Base-by-base conservation (phyloP, 2,888 invertebrate genomes). In the Morinoia aosen region DNA sequence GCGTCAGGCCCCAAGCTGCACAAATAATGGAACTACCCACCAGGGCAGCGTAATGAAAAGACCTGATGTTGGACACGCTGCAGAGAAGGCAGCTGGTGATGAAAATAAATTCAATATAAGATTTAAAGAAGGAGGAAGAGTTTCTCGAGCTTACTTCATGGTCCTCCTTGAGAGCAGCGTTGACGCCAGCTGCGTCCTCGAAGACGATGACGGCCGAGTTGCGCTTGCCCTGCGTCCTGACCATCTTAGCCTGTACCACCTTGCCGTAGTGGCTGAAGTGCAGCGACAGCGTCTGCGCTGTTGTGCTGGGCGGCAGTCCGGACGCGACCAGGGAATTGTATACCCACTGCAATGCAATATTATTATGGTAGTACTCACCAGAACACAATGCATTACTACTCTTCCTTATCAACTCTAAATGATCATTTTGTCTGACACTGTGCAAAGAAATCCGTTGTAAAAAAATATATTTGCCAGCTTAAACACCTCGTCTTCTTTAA, bases 241-340 rank as follows among this genome's bases (percentile, higher is more conserved):
- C 14, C 19, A 93, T 90, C 48, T 14, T 33, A 11, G 57, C 93
- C 19, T 33, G 8, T 0, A 33, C 25, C 12, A 93, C 93, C 57
- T 93, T 57, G 33, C 93, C 93, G 57, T 93, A 93, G 93, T 57
- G 93, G 58, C 93, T 33, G 93, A 93, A 93, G 93, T 93, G 93
- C 19, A 93, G 93, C 57, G 56, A 33, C 33, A 93, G 57, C 56
- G 93, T 93, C 93, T 56, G 12, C 5, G 90, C 90, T 90, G 90
- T 16, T 11, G 90, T 90, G 11, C 16, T 57, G 19, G 57, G 0
- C 19, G 56, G 5, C 57, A 93, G 48, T 2, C 57, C 93, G 57
- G 5, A 48, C 12, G 25, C 93, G 1, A 57, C 19, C 93, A 93
- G 57, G 8, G 93, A 93, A 56, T 93, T 33, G 7, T 93, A 0